These are phyloP conservation scores for Macroglossus sobrinus DNA, from an alignment of 2,113 vertebrate species.

Conservation along the genomic window DNA sequence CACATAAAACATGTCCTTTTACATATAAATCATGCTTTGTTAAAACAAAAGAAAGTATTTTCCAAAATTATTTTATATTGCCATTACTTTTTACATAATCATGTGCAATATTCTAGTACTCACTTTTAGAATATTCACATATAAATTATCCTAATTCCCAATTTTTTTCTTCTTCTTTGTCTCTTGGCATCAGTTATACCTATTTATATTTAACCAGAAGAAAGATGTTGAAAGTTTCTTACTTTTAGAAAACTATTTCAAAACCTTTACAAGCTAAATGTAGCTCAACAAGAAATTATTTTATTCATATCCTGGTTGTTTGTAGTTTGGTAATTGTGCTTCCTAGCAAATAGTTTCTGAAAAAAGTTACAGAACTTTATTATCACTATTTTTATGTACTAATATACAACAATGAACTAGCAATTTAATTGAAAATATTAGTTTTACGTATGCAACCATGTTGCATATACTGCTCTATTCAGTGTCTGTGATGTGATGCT, in stretches of 20 bases:
- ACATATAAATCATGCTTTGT: too few relatives aligned
- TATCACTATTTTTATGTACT: background rate
- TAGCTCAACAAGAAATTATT: background rate
- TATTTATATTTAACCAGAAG: conserved; percentile 2
- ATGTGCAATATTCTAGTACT: background rate
- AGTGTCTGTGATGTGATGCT: background rate
- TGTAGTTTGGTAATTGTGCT: background rate
- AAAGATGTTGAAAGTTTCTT: background rate
- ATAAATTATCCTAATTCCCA: background rate
- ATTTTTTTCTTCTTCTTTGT: background rate
- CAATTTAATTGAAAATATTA: background rate
- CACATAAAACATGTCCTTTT: background rate
- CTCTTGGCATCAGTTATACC: background rate
- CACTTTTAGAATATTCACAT: background rate
- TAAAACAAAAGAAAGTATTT: too few relatives aligned
- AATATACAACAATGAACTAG: background rate
- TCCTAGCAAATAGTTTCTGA: background rate
- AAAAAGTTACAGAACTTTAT: background rate
- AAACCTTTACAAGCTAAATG: background rate
- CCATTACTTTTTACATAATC: too few relatives aligned
- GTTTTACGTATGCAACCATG: background rate
- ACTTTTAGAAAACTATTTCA: background rate
- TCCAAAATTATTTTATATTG: too few relatives aligned
- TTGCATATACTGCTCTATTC: background rate
- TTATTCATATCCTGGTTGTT: background rate